Evolutionary conservation across 2,888 invertebrate genomes (phyloP), one percentile per base, ranked within the genome.

Genomic region (Clostera curtula): DNA sequence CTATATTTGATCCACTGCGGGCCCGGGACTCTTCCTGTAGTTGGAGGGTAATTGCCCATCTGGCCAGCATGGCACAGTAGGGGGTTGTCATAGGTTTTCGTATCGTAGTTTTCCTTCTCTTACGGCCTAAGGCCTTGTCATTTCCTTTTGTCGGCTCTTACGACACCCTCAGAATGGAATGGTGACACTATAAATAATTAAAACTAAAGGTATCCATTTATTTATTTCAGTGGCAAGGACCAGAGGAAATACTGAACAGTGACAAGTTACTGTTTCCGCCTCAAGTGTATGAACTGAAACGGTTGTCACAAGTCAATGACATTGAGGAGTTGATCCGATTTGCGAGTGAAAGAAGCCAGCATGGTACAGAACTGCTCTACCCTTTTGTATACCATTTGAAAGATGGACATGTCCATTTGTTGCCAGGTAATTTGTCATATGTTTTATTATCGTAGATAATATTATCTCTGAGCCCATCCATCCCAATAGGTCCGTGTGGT

Each of bases 281-380:
- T 1, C 95, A 95, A 66, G 65, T 86, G 25, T 93, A 93, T 59
- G 95, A 95, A 72, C 62, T 93, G 1, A 80, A 83, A 6, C 85
- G 90, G 25, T 68, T 93, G 12, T 62, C 83, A 1, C 83, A 86
- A 35, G 86, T 90, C 40, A 50, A 62, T 4, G 77, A 86, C 23
- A 63, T 90, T 24, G 83, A 88, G 2, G 56, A 87, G 26, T 67
- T 94, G 12, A 51, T 85, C 5, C 49, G 79, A 18, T 90, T 90
- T 65, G 88, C 90, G 1, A 59, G 72, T 19, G 56, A 85, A 7
- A 85, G 90, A 17, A 86, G 86, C 24, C 60, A 62, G 24, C 56
- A 76, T 24, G 89, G 89, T 19, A 71, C 80, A 34, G 84, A 87
- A 14, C 57, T 87, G 17, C 39, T 69, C 4, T 80, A 86, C 46